These are phyloP conservation scores for Phyllopteryx taeniolatus DNA, from an alignment of 2,113 vertebrate species.

Conservation along the genomic window DNA sequence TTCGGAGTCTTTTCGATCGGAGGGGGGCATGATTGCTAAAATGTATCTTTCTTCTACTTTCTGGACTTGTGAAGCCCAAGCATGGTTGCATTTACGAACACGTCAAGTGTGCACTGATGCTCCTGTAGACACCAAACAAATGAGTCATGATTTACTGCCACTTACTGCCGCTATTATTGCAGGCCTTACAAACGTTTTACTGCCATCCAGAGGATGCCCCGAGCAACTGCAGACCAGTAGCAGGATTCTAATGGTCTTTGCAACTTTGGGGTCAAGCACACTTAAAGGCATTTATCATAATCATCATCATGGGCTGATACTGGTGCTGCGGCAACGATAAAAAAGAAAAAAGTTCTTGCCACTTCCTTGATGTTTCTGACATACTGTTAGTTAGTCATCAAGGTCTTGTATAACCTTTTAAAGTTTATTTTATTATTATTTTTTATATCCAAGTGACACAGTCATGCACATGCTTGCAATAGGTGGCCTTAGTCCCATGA, in stretches of 20 bases:
- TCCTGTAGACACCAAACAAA: conserved; percentile 20
- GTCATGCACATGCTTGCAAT: conserved; percentile 49
- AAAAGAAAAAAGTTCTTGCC: conserved; percentile 42
- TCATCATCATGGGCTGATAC: conserved; percentile 31
- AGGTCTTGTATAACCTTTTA: conserved; percentile 31
- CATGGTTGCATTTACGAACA: conserved; percentile 28
- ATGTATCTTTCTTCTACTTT: conserved; percentile 29
- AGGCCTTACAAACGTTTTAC: conserved; percentile 30
- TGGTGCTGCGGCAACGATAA: conserved; percentile 46
- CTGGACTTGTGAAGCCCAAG: conserved; percentile 1
- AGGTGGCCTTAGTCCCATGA: conserved; percentile 36
- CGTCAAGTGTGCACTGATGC: conserved; percentile 26
- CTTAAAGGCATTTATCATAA: conserved; percentile 13
- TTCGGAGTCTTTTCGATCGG: neutral
- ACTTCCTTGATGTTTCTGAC: conserved; percentile 28
- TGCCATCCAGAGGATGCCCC: conserved; percentile 51
- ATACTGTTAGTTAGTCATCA: conserved; percentile 24
- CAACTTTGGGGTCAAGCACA: conserved; percentile 14
- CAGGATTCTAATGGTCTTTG: conserved; percentile 68
- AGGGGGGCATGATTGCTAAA: conserved; percentile 19
- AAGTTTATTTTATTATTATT: conserved; percentile 6
- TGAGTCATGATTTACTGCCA: conserved; percentile 52
- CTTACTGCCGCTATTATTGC: conserved; percentile 57
- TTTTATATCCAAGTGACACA: conserved; percentile 1
- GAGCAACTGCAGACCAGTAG: conserved; percentile 65